These are phyloP conservation scores for Meles meles DNA, from an alignment of 2,113 vertebrate species.

Conservation along the genomic window DNA sequence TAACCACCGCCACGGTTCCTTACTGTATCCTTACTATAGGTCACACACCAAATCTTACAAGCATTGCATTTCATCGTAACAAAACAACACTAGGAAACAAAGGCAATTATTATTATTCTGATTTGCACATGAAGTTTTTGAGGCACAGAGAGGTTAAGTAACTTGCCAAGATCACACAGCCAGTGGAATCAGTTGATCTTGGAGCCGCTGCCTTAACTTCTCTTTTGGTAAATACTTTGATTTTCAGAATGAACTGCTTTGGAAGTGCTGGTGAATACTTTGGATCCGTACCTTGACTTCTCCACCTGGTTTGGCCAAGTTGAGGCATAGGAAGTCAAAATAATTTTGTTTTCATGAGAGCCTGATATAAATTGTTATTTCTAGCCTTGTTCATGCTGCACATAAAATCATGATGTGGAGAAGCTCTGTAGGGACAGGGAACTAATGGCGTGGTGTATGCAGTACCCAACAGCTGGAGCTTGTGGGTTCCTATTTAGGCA, in stretches of 20 bases:
- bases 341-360: neutral
- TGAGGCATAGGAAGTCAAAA: neutral
- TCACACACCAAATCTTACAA: neutral
- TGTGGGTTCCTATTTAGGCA: neutral
- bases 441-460: neutral
- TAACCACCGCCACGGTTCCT: neutral
- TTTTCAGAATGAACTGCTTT: neutral
- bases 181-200: no score
- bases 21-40: neutral
- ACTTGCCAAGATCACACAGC: neutral
- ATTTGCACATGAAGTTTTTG: neutral
- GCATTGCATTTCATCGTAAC: neutral
- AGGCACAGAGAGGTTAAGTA: neutral
- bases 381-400: neutral
- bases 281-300: neutral
- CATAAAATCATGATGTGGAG: neutral
- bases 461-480: neutral
- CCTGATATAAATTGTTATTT: neutral
- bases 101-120: neutral
- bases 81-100: neutral
- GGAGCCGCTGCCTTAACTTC: neutral
- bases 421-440: neutral
- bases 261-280: neutral
- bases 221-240: neutral
- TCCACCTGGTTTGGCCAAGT: neutral